These are phyloP conservation scores for Trogon surrucura DNA, from an alignment of 2,113 vertebrate species.

Conservation along the genomic window DNA sequence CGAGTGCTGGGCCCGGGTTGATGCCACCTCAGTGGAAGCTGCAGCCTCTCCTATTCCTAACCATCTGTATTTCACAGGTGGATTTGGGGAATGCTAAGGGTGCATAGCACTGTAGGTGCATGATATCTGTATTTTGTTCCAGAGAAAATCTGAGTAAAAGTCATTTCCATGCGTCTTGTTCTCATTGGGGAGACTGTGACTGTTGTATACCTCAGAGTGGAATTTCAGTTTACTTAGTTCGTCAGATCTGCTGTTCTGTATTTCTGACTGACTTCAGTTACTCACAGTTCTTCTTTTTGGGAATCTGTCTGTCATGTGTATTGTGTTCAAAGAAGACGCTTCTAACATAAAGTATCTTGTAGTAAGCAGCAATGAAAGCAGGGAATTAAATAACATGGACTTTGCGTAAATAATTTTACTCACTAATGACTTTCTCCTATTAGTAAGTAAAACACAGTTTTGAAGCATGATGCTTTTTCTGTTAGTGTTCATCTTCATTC, in stretches of 20 bases:
- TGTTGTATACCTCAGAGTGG: neutral
- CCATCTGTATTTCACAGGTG: neutral
- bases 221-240: neutral
- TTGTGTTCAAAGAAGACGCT: neutral
- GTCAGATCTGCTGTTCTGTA: rapidly evolving
- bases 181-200: neutral
- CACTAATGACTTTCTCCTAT: neutral
- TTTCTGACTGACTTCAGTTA: neutral
- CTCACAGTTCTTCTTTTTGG: neutral
- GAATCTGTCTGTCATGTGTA: neutral
- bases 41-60: neutral
- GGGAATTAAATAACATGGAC: neutral
- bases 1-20: neutral
- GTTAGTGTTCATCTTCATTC: neutral
- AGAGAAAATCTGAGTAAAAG: neutral
- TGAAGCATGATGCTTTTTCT: neutral
- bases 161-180: neutral
- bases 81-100: neutral
- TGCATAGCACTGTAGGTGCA: rapidly evolving
- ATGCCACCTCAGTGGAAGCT: neutral
- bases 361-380: neutral
- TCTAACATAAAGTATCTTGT: neutral
- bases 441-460: neutral
- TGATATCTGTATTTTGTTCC: neutral
- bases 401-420: neutral